Evolutionary conservation across 1,140 invertebrate genomes (phyloP).

Genomic region (Papilio xuthus): DNA sequence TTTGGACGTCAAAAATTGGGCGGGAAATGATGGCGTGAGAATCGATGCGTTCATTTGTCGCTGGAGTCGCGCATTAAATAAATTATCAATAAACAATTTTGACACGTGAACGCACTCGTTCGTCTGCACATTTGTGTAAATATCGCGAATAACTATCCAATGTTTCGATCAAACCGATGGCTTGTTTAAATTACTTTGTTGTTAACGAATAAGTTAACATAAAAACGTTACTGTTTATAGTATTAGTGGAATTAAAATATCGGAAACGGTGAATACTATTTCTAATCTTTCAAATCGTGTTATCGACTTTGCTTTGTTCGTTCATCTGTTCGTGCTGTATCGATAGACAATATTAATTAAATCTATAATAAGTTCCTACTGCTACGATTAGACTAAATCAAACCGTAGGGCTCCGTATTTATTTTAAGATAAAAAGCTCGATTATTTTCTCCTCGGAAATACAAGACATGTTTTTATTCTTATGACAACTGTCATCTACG

Average conservation of each 20-base stretch:
- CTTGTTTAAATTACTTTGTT: slow-evolving; percentile 14
- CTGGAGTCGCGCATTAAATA: slow-evolving; percentile 65
- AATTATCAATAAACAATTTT: slow-evolving; percentile 75
- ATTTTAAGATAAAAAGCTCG: not conserved
- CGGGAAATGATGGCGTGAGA: slow-evolving; percentile 55
- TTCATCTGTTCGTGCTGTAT: slow-evolving; percentile 70
- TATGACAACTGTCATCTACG: too few species aligned
- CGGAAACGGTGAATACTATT: not conserved
- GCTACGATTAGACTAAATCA: slow-evolving; percentile 52
- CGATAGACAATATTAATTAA: slow-evolving; percentile 74
- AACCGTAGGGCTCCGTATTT: slow-evolving; percentile 42
- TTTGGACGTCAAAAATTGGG: slow-evolving; percentile 61
- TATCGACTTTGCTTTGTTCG: slow-evolving; percentile 63
- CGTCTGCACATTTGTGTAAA: slow-evolving; percentile 43
- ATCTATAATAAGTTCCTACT: slow-evolving; percentile 65
- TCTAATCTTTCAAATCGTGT: slow-evolving; percentile 55
- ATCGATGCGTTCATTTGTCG: slow-evolving; percentile 63
- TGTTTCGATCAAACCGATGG: not conserved
- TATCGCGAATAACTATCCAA: not conserved
- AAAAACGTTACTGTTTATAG: not conserved
- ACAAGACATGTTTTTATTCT: too few species aligned
- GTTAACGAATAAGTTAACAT: not conserved
- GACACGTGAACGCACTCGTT: slow-evolving; percentile 72
- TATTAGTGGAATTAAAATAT: not conserved
- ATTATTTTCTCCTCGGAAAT: too few species aligned